A percentile compares a stretch with the other conserved stretches of the same genome.
Conservation (phyloP, 2,888 invertebrate species). For the Lycocerus yunnanus region DNA sequence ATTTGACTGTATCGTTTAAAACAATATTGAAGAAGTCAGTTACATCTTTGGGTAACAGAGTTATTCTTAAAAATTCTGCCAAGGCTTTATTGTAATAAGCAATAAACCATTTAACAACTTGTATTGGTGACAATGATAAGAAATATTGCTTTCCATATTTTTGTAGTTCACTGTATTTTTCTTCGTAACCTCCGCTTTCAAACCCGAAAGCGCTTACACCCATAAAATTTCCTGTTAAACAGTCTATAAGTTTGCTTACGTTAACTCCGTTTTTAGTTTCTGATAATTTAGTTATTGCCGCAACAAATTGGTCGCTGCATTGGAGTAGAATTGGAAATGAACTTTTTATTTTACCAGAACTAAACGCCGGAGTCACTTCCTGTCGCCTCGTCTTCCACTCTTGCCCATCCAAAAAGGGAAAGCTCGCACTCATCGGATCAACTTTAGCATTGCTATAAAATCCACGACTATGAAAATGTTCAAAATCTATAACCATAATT, state of each 20-base stretch:
- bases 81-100: background rate
- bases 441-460: constrained; percentile 60
- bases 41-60: background rate
- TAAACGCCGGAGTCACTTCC: background rate
- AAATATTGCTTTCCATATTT: background rate
- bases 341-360: constrained; percentile 45
- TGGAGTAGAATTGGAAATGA: constrained; percentile 44
- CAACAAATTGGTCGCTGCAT: background rate
- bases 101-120: background rate
- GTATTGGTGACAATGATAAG: background rate
- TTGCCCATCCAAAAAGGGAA: constrained; percentile 60
- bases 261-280: constrained; percentile 43
- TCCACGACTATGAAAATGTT: constrained; percentile 64
- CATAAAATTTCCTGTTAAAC: constrained; percentile 61
- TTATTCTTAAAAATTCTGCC: background rate
- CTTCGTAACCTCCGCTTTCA: constrained; percentile 41
- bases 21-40: background rate
- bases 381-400: constrained; percentile 66
- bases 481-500: constrained; percentile 61
- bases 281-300: constrained; percentile 23
- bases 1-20: too few species aligned
- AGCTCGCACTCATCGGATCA: constrained; percentile 61
- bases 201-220: constrained; percentile 64
- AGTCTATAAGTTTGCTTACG: constrained; percentile 57
- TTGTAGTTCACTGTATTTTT: constrained; percentile 56